Evolutionary conservation across 1,140 invertebrate genomes (phyloP).

Genomic region (Vollenhovia emeryi): DNA sequence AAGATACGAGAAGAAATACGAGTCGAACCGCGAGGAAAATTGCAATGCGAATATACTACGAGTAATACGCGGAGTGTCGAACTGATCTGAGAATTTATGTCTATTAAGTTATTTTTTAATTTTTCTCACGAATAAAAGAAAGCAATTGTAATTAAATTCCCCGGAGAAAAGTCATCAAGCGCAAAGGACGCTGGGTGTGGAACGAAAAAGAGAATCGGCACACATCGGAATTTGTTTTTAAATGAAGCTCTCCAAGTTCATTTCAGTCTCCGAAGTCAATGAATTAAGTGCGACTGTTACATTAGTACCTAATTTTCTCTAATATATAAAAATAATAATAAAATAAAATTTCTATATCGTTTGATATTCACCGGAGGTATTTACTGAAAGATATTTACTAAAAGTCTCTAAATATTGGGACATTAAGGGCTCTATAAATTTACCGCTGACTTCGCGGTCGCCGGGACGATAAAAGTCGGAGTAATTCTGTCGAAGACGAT

Average conservation of each 20-base stretch:
- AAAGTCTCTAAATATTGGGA: neutral
- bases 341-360: neutral
- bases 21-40: neutral
- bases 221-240: neutral
- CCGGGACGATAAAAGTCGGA: neutral
- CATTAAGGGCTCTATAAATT: neutral
- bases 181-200: neutral
- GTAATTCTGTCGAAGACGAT: constrained; percentile 44
- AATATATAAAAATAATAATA: neutral
- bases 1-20: neutral
- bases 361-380: neutral
- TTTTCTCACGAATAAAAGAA: neutral
- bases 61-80: neutral
- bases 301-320: neutral
- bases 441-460: neutral
- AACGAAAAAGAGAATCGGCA: neutral
- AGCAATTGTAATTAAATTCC: neutral
- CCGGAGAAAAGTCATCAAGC: neutral
- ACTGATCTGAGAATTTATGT: neutral
- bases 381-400: neutral
- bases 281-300: neutral
- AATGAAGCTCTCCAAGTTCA: neutral
- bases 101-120: neutral
- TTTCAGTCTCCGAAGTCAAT: neutral
- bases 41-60: neutral